Evolutionary conservation across 2,888 invertebrate species (phyloP).

Genomic region (Macaria notata): DNA sequence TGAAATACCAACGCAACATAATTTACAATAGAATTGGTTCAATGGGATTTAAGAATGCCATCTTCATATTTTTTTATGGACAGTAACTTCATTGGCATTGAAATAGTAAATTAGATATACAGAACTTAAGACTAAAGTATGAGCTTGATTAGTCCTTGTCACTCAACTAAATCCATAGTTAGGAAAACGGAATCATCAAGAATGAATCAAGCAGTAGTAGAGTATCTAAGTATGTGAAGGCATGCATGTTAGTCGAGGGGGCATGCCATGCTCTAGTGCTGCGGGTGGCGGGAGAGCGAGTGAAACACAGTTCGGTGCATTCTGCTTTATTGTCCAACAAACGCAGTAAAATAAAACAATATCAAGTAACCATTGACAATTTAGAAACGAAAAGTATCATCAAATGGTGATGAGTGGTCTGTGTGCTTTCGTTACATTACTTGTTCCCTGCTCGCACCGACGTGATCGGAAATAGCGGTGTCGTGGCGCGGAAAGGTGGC

Average conservation of each 20-base stretch:
- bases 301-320: conserved; percentile 81
- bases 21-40: conserved; percentile 23
- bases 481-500: conserved; percentile 50
- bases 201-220: conserved; percentile 53
- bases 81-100: conserved; percentile 19
- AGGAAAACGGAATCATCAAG: conserved; percentile 13
- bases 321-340: conserved; percentile 75
- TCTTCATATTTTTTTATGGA: conserved; percentile 9
- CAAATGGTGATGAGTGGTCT: conserved; percentile 61
- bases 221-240: conserved; percentile 39
- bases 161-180: conserved; percentile 3
- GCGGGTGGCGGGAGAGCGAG: conserved; percentile 71
- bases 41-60: conserved; percentile 20
- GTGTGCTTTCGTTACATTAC: conserved; percentile 56
- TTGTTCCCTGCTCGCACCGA: conserved; percentile 34
- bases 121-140: conserved; percentile 41
- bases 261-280: conserved; percentile 78
- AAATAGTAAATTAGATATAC: conserved; percentile 28
- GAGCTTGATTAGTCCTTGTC: conserved; percentile 51
- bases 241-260: conserved; percentile 70
- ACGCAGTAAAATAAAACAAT: conserved; percentile 56
- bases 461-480: conserved; percentile 44
- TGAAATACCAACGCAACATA: conserved; percentile 51
- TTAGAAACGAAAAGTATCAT: conserved; percentile 56
- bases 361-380: conserved; percentile 60